A percentile compares a stretch with the other conserved stretches of the same genome.
Evolutionary conservation across 2,113 vertebrate genomes (phyloP).

Genomic region (Apteryx mantelli): DNA sequence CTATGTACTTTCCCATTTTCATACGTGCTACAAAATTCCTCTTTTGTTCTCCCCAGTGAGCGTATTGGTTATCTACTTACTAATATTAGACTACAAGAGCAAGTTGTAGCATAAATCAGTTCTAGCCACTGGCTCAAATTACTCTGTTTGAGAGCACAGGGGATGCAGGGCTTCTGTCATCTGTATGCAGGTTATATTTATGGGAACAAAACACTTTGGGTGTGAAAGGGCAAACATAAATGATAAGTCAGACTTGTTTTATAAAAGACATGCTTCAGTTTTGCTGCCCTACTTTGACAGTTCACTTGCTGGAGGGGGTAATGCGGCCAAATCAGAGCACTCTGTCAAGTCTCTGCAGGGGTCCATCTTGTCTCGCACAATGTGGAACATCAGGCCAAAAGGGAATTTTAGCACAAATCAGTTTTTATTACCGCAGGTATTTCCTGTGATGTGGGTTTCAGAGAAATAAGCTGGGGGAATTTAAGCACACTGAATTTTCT

Average conservation of each 20-base stretch:
- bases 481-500: not conserved
- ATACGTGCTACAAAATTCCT: not conserved
- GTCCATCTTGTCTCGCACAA: not conserved
- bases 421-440: conserved; percentile 13
- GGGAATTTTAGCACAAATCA: not conserved
- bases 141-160: not conserved
- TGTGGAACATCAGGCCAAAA: not conserved
- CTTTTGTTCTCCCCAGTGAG: not conserved
- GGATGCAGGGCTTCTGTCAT: not conserved
- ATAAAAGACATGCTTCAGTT: not conserved
- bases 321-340: not conserved
- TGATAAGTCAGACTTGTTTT: not conserved
- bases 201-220: not conserved
- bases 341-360: not conserved
- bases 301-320: not conserved
- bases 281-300: conserved; percentile 4
- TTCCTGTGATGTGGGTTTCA: not conserved
- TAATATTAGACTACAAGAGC: not conserved
- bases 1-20: not conserved
- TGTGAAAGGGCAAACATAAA: conserved; percentile 13
- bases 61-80: not conserved
- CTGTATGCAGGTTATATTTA: not conserved
- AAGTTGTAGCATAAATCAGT: not conserved
- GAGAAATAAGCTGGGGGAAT: not conserved
- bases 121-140: not conserved